Percentiles rank a stretch among this genome's conserved stretches.
Evolutionary conservation across 2,888 invertebrate genomes (phyloP).

Genomic region (Synergus umbraculus): DNA sequence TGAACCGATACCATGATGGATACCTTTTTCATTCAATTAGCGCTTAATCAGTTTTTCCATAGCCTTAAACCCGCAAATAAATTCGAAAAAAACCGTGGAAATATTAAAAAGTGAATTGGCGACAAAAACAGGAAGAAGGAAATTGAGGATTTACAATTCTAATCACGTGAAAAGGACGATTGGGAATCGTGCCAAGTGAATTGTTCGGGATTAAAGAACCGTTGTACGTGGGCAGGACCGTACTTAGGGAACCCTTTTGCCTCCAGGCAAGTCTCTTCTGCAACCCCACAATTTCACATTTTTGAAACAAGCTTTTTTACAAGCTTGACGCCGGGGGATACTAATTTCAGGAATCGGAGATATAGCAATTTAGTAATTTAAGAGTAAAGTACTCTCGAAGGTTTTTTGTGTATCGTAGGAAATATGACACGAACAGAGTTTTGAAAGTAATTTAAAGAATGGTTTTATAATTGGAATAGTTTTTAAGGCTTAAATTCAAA

Average conservation of each 20-base stretch:
- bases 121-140: slow-evolving; percentile 56
- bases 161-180: slow-evolving; percentile 58
- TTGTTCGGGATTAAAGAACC: slow-evolving; percentile 35
- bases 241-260: slow-evolving; percentile 32
- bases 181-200: slow-evolving; percentile 50
- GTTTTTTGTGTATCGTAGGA: neutral
- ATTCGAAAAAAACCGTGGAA: neutral
- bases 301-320: slow-evolving; percentile 13
- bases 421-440: neutral
- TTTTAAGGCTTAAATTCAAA: neutral
- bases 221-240: slow-evolving; percentile 31
- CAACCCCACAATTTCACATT: slow-evolving; percentile 27
- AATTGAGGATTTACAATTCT: slow-evolving; percentile 59
- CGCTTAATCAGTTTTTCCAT: slow-evolving; percentile 36
- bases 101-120: slow-evolving; percentile 46
- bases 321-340: neutral
- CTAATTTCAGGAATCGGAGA: slow-evolving; percentile 34
- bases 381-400: neutral
- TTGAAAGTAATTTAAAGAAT: neutral
- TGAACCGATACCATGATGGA: slow-evolving; percentile 33
- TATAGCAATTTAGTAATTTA: slow-evolving; percentile 30
- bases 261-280: slow-evolving; percentile 11
- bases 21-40: slow-evolving; percentile 43
- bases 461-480: no score
- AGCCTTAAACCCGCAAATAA: slow-evolving; percentile 13